These are phyloP conservation scores for Miichthys miiuy DNA, from an alignment of 2,797 vertebrate species.

Conservation along the genomic window DNA sequence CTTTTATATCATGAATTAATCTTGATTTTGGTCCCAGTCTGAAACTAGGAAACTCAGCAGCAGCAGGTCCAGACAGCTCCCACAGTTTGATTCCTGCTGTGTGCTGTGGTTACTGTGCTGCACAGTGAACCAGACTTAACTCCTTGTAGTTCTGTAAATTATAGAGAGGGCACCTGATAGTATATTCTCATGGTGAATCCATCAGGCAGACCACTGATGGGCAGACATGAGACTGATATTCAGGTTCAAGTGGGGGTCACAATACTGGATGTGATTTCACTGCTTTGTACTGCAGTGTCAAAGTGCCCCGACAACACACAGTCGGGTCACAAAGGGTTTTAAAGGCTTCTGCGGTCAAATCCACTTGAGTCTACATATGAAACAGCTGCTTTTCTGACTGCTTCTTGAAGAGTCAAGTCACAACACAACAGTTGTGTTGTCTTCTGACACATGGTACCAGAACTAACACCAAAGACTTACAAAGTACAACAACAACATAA, in stretches of 20 bases:
- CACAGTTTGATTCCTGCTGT: slow-evolving; percentile 8
- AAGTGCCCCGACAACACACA: slow-evolving; percentile 15
- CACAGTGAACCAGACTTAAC: slow-evolving; percentile 31
- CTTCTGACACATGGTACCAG: neutral
- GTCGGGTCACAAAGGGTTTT: slow-evolving; percentile 27
- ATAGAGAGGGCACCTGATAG: neutral
- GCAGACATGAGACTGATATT: slow-evolving; percentile 15
- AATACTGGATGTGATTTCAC: slow-evolving; percentile 12
- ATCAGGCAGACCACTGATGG: neutral
- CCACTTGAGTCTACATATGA: slow-evolving; percentile 26
- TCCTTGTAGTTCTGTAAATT: slow-evolving; percentile 15
- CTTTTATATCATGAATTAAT: neutral
- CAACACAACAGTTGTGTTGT: neutral
- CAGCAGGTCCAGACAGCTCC: slow-evolving; percentile 2
- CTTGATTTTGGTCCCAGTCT: neutral
- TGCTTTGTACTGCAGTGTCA: neutral
- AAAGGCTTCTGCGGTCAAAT: slow-evolving; percentile 30
- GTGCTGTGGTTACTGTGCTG: slow-evolving; percentile 24
- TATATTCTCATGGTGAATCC: neutral
- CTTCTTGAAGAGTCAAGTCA: neutral
- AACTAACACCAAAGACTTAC: slow-evolving; percentile 6
- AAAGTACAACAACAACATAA: neutral
- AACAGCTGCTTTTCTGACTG: slow-evolving; percentile 1
- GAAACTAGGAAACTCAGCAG: neutral
- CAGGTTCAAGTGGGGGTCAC: slow-evolving; percentile 55